phyloP scores from a whole-genome alignment of 2,797 vertebrate species.

The Cuniculus paca region DNA sequence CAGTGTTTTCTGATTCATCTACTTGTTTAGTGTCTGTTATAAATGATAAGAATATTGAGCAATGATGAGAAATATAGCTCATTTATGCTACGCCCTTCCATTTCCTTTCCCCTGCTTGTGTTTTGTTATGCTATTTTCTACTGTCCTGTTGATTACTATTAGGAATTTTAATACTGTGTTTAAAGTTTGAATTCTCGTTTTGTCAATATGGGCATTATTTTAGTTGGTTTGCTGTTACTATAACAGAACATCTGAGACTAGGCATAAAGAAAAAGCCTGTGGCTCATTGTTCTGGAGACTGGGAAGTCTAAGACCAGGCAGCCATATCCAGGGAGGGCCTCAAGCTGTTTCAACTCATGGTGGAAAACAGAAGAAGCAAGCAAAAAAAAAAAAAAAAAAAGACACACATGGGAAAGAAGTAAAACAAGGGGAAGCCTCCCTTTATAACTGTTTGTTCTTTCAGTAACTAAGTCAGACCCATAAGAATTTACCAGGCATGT shows the following conservation, averaged over 20 bases:
- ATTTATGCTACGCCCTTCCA: not conserved
- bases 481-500: not conserved
- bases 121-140: conserved; percentile 25
- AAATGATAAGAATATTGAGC: not conserved
- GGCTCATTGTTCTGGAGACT: not conserved
- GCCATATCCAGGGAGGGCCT: not conserved
- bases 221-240: not conserved
- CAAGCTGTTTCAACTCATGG: not conserved
- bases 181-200: conserved; percentile 13
- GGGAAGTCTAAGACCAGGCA: not conserved
- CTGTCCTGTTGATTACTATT: conserved; percentile 4
- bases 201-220: not conserved
- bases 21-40: not conserved
- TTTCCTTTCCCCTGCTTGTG: not conserved
- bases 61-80: not conserved
- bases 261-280: not conserved
- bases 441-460: not conserved
- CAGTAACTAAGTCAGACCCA: not conserved
- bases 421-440: not conserved
- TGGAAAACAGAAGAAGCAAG: not conserved
- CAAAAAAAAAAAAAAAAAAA: too few species aligned
- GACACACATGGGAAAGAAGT: not conserved
- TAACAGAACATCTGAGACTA: not conserved
- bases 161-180: not conserved
- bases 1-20: conserved; percentile 26